Conservation (phyloP, 2,113 vertebrate genomes). For the Hoplias malabaricus region DNA sequence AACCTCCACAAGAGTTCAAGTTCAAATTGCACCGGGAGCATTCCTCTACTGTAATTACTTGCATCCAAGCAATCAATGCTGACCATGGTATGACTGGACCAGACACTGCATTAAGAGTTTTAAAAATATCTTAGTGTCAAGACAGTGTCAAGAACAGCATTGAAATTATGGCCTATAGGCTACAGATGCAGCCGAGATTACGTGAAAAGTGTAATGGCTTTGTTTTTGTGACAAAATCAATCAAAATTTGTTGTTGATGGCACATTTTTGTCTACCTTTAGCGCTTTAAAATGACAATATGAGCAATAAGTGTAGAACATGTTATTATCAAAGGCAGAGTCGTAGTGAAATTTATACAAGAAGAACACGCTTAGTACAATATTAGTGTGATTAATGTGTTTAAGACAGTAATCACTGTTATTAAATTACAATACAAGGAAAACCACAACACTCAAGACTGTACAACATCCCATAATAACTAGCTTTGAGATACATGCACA, state of each 20-base stretch:
- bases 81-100: too few relatives aligned
- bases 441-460: background rate
- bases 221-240: too few relatives aligned
- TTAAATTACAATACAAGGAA: background rate
- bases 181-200: too few relatives aligned
- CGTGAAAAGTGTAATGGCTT: too few relatives aligned
- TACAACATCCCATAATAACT: constrained; percentile 16
- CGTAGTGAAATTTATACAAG: background rate
- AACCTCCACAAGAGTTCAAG: too few relatives aligned
- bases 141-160: too few relatives aligned
- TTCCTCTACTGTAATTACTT: background rate
- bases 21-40: background rate
- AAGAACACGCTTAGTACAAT: background rate
- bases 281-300: too few relatives aligned
- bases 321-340: background rate
- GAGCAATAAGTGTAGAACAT: background rate
- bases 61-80: background rate
- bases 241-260: too few relatives aligned
- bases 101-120: background rate
- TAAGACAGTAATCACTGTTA: constrained; percentile 6
- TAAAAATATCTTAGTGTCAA: too few relatives aligned
- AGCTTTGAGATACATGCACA: constrained; percentile 4
- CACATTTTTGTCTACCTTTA: too few relatives aligned
- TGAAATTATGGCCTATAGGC: too few relatives aligned
- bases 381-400: constrained; percentile 5